A percentile compares a stretch with the other conserved stretches of the same genome.
phyloP scores from a whole-genome alignment of 2,113 vertebrate genomes.

The Corydoras sp. region DNA sequence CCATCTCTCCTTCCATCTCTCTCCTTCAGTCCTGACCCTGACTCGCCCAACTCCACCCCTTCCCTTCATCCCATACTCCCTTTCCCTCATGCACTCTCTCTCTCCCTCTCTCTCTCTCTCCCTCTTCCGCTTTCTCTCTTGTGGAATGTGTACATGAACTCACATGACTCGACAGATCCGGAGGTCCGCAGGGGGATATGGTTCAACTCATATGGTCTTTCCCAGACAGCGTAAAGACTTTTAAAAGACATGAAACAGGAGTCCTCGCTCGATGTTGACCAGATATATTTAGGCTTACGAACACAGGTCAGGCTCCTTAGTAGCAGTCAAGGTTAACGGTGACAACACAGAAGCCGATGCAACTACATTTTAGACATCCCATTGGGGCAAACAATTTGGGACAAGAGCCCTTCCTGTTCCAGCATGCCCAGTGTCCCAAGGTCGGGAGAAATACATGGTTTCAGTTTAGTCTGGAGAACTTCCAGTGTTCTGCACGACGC shows the following conservation, averaged over 20 bases:
- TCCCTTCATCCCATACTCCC: too few relatives aligned
- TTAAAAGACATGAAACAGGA: constrained; percentile 59
- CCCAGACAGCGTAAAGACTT: constrained; percentile 48
- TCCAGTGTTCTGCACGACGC: not conserved
- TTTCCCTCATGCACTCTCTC: constrained; percentile 10
- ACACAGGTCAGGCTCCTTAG: too few relatives aligned
- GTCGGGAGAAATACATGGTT: not conserved
- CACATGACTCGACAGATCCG: constrained; percentile 98
- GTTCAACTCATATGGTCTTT: constrained; percentile 71
- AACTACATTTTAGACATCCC: not conserved
- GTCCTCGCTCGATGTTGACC: too few relatives aligned
- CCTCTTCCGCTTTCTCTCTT: constrained; percentile 40
- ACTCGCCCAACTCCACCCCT: too few relatives aligned
- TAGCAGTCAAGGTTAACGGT: too few relatives aligned
- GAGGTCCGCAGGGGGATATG: constrained; percentile 62
- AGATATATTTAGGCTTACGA: too few relatives aligned
- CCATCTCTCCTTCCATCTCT: constrained; percentile 63
- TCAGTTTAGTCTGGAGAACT: not conserved
- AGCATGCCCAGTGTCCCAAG: not conserved
- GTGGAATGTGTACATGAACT: constrained; percentile 77
- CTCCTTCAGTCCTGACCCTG: constrained; percentile 13
- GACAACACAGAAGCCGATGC: not conserved
- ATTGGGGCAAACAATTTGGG: not conserved
- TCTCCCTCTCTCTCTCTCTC: constrained; percentile 29
- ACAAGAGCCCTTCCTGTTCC: not conserved